Base-by-base conservation (phyloP, 2,888 invertebrate genomes). In the Drosophila aldrichi region DNA sequence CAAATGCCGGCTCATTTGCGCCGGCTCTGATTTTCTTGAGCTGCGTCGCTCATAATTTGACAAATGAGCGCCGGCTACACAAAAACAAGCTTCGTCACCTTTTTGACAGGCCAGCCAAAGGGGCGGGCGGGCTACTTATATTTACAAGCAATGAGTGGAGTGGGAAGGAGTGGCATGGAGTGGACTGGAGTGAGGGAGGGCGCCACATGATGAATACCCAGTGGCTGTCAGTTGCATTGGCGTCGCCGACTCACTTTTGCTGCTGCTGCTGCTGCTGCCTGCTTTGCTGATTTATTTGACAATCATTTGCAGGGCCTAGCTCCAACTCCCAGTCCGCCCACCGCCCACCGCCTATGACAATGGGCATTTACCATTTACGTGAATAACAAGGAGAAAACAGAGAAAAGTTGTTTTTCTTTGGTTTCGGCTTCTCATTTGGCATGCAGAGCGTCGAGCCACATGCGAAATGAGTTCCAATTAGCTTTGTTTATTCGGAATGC, bases 391-490 rank as follows among this genome's bases (percentile, higher is more conserved):
- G 64, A 69, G 64, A 69, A 72, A 79, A 82, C 57, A 81, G 73
- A 62, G 64, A 69, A 74, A 79, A 82, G 55, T 82, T 67, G 56
- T 55, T 65, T 44, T 68, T 55, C 66, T 54, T 52, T 18, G 40
- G 48, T 20, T 51, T 52, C 18, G 40, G 48, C 22, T 54, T 40
- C 88, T 76, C 79, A 86, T 86, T 86, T 81, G 77, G 70, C 85
- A 86, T 86, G 87, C 85, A 74, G 74, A 76, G 74, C 67, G 76
- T n/a, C 7, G 54, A 70, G 80, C 70, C 74, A 83, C 87, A 88
- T 88, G 81, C 89, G 87, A 84, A 89, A 89, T 81, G 88, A 87
- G 84, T 86, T 86, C 89, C 85, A 86, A 86, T 89, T 86, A 87
- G 87, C 71, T 70, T 86, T 89, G 82, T 86, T 83, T 79, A 84